phyloP scores from a whole-genome alignment of 2,888 invertebrate genomes.

The Tiliacea citrago region DNA sequence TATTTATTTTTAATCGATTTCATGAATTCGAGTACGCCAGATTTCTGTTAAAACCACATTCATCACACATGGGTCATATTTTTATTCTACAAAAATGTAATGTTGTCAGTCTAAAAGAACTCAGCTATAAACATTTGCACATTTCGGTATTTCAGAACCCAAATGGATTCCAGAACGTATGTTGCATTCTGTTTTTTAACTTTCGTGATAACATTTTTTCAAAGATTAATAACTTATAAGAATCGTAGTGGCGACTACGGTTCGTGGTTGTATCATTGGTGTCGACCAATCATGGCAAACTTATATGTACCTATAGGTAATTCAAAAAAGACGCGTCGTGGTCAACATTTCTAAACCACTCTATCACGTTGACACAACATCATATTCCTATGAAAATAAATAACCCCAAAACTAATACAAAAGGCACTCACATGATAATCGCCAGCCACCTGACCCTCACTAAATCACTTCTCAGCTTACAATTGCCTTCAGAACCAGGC shows the following conservation, averaged over 20 bases:
- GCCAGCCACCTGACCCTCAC: neutral
- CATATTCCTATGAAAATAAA: neutral
- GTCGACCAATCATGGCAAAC: neutral
- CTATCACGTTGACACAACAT: too few relatives aligned
- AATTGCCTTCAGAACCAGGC: constrained; percentile 8
- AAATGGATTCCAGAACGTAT: neutral
- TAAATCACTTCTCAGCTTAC: constrained; percentile 32
- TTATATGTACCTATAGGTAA: neutral
- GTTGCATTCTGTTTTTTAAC: neutral
- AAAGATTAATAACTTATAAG: neutral
- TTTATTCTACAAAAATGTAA: too few relatives aligned
- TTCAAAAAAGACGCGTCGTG: neutral
- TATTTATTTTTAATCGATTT: neutral
- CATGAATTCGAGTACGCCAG: too few relatives aligned
- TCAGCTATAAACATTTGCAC: neutral
- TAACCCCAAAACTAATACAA: neutral
- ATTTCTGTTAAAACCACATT: too few relatives aligned
- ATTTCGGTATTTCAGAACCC: neutral
- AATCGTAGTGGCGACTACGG: too few relatives aligned
- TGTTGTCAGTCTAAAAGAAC: too few relatives aligned
- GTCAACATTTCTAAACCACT: neutral
- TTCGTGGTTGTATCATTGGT: too few relatives aligned
- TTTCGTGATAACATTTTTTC: neutral
- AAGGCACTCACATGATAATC: neutral
- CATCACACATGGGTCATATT: too few relatives aligned